Percentiles rank a stretch among this genome's conserved stretches.
phyloP scores from a whole-genome alignment of 2,888 invertebrate genomes.

The Cheilosia grossa region DNA sequence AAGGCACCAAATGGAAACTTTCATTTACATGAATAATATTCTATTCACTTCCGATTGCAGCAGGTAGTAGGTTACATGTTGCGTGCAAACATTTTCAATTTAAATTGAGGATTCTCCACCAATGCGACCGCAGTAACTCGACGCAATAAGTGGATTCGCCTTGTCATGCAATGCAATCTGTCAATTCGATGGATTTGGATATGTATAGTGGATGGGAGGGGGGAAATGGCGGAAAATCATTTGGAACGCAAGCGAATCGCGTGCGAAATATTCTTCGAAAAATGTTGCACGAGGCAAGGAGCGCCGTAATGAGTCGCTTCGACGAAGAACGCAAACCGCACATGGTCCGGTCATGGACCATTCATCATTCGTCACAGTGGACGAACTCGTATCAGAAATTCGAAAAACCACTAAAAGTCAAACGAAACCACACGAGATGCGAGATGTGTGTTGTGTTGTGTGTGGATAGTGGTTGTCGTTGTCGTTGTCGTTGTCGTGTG shows the following conservation, averaged over 20 bases:
- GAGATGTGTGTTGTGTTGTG: too few relatives aligned
- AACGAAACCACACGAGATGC: slow-evolving; percentile 44
- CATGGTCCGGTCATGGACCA: slow-evolving; percentile 51
- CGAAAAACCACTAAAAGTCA: slow-evolving; percentile 38
- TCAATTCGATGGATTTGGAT: slow-evolving; percentile 10
- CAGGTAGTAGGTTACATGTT: slow-evolving; percentile 1
- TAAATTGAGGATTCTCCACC: slow-evolving; percentile 18
- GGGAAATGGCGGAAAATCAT: slow-evolving; percentile 3
- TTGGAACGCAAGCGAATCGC: slow-evolving; percentile 41
- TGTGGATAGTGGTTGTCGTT: slow-evolving; percentile 8
- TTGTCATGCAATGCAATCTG: slow-evolving; percentile 35
- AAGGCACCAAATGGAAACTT: not conserved
- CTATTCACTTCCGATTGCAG: slow-evolving; percentile 18
- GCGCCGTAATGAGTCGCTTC: slow-evolving; percentile 50
- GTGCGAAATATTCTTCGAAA: slow-evolving; percentile 46
- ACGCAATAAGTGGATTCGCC: slow-evolving; percentile 23
- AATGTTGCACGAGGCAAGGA: slow-evolving; percentile 23
- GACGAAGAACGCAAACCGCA: slow-evolving; percentile 16
- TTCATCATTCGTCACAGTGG: slow-evolving; percentile 58
- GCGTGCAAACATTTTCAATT: slow-evolving; percentile 33
- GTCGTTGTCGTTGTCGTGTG: not conserved
- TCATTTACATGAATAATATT: slow-evolving; percentile 13
- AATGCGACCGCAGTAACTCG: not conserved
- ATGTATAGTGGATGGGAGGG: slow-evolving; percentile 1
- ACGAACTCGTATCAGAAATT: not conserved